These are phyloP conservation scores for human (Homo sapiens) DNA, from an alignment of 2,113 vertebrate species.

Conservation along the genomic window DNA sequence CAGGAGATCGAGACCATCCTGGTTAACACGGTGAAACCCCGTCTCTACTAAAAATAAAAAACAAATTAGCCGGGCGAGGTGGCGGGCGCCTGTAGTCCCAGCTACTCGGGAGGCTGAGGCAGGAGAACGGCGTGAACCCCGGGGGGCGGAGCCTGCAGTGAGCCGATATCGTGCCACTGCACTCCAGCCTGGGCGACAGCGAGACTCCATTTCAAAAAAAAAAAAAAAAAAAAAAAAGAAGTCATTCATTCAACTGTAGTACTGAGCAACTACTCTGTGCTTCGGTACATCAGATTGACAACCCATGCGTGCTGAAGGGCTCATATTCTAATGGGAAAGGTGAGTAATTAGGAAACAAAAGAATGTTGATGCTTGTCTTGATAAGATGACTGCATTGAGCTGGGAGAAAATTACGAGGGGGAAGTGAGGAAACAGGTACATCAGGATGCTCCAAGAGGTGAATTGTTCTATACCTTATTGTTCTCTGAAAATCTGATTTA, in stretches of 20 bases:
- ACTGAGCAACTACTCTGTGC: neutral
- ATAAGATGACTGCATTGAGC: neutral
- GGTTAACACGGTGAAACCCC: too few relatives aligned
- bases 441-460: neutral
- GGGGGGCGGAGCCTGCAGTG: too few relatives aligned
- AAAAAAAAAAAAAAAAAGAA: neutral
- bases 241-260: neutral
- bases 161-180: too few relatives aligned
- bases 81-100: too few relatives aligned
- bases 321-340: neutral
- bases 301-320: neutral
- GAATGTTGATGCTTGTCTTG: neutral
- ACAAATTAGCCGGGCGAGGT: too few relatives aligned
- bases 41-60: too few relatives aligned
- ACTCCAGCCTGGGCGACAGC: too few relatives aligned
- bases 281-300: neutral
- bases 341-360: neutral
- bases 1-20: too few relatives aligned
- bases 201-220: too few relatives aligned
- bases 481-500: neutral
- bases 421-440: neutral
- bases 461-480: neutral
- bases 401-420: neutral
- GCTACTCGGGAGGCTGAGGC: too few relatives aligned
- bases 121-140: too few relatives aligned